Base-by-base conservation (phyloP, 2,797 vertebrate genomes). In the Halcyon leucocephala region DNA sequence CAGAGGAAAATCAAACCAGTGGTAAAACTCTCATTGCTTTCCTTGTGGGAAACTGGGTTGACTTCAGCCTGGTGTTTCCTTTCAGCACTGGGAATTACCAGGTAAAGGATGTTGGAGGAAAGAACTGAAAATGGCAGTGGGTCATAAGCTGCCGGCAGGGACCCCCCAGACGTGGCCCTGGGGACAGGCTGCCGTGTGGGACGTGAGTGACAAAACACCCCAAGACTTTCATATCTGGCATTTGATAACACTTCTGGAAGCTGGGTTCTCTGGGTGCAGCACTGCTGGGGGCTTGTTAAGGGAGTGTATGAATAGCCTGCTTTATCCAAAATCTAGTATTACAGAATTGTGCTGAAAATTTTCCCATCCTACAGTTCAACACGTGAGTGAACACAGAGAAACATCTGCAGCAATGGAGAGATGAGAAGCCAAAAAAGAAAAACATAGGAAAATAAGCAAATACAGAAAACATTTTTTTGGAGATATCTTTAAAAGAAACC, bases 201-300 rank as follows among this genome's bases (percentile, higher is more conserved):
- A n/a, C 1, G 2, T 6, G 9, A 13, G 24, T 1, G 7, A 28
- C 7, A 25, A 28, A 80, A 64, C 2, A 28, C 4, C 24, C 39
- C 0, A 2, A 78, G n/a, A 12, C 39, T 86, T 42, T 52, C 35
- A 5, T 21, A 13, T 3, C 44, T 2, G 3, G 18, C 0, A 12
- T 31, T 14, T 22, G 42, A 25, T 7, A 16, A 16, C 1, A 18
- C 57, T 44, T 12, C 1, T 8, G 52, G 8, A 37, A n/a, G 31
- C 24, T 48, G 60, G 2, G 9, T 77, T 21, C 73, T 77, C n/a
- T 13, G 54, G 10, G 13, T 5, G 41, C 48, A n/a, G 44, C 2
- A 0, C 3, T 20, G 6, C 12, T 26, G 73, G 31, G 46, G 62
- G 28, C 57, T 76, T 54, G 13, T 66, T 48, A 21, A 22, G 42